Evolutionary conservation across 2,113 vertebrate species (phyloP).

Genomic region (Salvelinus sp.): DNA sequence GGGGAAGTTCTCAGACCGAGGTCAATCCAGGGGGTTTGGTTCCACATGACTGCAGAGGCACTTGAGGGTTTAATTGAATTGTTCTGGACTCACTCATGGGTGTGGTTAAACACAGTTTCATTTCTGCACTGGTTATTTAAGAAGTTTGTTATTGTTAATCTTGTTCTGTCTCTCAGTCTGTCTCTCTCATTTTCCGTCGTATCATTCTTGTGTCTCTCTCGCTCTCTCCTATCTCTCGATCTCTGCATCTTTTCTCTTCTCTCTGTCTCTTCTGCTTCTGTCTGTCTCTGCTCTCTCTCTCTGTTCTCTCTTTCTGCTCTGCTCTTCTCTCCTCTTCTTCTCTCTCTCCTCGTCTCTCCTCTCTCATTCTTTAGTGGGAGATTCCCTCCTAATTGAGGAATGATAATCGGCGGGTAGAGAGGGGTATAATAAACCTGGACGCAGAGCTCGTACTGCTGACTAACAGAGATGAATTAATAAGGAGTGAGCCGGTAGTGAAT

Average conservation of each 20-base stretch:
- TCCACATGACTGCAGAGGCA: not conserved
- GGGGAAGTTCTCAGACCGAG: not conserved
- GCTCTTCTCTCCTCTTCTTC: slow-evolving; percentile 5
- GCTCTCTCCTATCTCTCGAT: no score
- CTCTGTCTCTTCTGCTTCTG: no score
- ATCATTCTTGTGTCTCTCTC: no score
- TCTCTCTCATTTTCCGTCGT: no score
- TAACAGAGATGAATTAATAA: no score
- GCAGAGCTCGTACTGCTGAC: no score
- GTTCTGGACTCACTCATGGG: slow-evolving; percentile 57
- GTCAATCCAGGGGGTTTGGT: not conserved
- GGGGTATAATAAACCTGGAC: no score
- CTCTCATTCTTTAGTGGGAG: slow-evolving; percentile 12
- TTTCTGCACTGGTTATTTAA: slow-evolving; percentile 62
- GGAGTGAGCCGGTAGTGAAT: no score
- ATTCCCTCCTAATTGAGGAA: slow-evolving; percentile 23
- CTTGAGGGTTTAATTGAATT: not conserved
- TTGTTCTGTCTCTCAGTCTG: no score
- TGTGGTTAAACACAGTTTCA: slow-evolving; percentile 62
- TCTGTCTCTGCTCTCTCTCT: no score
- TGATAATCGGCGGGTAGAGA: slow-evolving; percentile 16
- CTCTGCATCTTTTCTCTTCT: no score
- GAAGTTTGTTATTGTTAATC: not conserved
- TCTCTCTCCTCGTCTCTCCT: not conserved
- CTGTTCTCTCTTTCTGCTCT: not conserved